Conservation (phyloP, 2,888 invertebrate genomes). For the Heliconius ethilla region DNA sequence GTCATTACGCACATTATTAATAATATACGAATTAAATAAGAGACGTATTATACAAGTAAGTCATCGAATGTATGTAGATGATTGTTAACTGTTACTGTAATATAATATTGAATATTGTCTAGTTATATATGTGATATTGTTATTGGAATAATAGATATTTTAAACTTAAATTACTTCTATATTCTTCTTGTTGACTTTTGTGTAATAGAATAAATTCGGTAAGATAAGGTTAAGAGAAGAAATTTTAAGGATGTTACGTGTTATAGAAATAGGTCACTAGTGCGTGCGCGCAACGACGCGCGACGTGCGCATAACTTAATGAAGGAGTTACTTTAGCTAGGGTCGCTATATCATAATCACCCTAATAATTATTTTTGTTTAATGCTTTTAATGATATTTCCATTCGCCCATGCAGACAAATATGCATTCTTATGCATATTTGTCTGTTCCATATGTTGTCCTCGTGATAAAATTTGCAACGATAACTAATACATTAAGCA, state of each 20-base stretch:
- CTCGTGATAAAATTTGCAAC: not conserved
- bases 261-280: conserved; percentile 31
- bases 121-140: conserved; percentile 81
- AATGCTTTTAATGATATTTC: not conserved
- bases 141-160: conserved; percentile 78
- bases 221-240: conserved; percentile 28
- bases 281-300: too few species aligned
- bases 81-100: conserved; percentile 77
- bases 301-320: conserved; percentile 7
- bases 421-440: too few species aligned
- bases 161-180: conserved; percentile 65
- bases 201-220: conserved; percentile 61
- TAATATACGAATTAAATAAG: conserved; percentile 73
- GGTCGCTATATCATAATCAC: not conserved
- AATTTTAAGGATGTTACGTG: conserved; percentile 43
- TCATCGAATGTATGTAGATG: conserved; percentile 72
- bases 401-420: not conserved
- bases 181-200: conserved; percentile 79
- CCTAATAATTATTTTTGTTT: not conserved
- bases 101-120: conserved; percentile 69
- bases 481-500: not conserved
- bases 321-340: conserved; percentile 9
- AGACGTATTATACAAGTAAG: conserved; percentile 59
- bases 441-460: too few species aligned
- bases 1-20: conserved; percentile 70